These are phyloP conservation scores for Plusia festucae DNA, from an alignment of 2,888 invertebrate species.

Conservation along the genomic window DNA sequence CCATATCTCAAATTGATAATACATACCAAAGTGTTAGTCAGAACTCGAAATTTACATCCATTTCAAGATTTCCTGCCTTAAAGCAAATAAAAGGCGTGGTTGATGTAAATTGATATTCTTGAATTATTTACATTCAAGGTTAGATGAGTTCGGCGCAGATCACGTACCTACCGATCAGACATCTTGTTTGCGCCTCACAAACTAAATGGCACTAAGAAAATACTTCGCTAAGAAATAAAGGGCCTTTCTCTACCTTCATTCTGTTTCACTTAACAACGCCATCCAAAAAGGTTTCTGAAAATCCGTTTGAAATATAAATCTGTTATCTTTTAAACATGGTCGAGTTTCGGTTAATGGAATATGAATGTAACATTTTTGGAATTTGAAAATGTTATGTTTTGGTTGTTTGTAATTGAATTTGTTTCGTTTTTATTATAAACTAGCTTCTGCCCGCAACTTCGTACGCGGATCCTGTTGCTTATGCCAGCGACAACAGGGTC, in stretches of 20 bases:
- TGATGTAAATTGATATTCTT: conserved; percentile 1
- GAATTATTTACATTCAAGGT: background rate
- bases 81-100: background rate
- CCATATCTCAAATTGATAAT: too few species aligned
- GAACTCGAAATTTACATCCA: too few species aligned
- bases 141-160: conserved; percentile 13
- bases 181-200: conserved; percentile 7
- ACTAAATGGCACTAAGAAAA: conserved; percentile 23
- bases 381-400: background rate
- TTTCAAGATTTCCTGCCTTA: background rate
- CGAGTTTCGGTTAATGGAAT: background rate
- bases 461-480: too few species aligned
- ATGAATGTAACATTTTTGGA: background rate
- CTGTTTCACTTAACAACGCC: background rate
- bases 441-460: too few species aligned
- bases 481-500: too few species aligned
- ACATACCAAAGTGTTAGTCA: too few species aligned
- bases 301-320: background rate
- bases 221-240: conserved; percentile 18
- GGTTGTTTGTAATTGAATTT: background rate
- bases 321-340: conserved; percentile 3
- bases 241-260: background rate
- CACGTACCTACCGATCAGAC: conserved; percentile 17
- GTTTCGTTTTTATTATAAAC: too few species aligned
- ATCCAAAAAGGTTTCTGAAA: background rate